Conservation (phyloP, 2,888 invertebrate genomes). For the Margaritifera margaritifera region DNA sequence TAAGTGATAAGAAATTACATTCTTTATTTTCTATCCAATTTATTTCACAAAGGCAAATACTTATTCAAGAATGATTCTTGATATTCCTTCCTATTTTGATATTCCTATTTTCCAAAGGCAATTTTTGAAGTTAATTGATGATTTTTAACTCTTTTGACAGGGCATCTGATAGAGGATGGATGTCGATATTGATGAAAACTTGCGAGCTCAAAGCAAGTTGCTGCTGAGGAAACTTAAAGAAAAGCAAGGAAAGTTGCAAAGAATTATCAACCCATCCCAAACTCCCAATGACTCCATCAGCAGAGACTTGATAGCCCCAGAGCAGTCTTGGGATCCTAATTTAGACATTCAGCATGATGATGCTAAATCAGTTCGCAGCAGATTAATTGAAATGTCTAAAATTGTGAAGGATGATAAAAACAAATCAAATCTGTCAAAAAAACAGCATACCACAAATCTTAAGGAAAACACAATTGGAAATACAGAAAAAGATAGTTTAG, state of each 20-base stretch:
- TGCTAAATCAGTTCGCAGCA: not conserved
- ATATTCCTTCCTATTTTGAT: not conserved
- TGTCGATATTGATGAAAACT: slow-evolving; percentile 42
- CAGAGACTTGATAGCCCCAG: not conserved
- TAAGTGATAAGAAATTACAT: too few relatives aligned
- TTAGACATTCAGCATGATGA: not conserved
- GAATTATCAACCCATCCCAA: slow-evolving; percentile 18
- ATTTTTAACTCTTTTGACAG: not conserved
- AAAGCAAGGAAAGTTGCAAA: slow-evolving; percentile 49
- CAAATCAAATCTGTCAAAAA: too few relatives aligned
- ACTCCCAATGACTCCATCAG: not conserved
- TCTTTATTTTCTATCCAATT: too few relatives aligned
- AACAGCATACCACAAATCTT: too few relatives aligned
- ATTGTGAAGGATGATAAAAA: too few relatives aligned
- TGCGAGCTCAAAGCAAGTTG: slow-evolving; percentile 50
- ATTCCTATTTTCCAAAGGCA: not conserved
- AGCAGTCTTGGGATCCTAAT: not conserved
- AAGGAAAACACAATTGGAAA: too few relatives aligned
- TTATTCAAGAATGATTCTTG: too few relatives aligned
- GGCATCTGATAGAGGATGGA: slow-evolving; percentile 8
- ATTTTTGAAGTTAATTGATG: slow-evolving; percentile 1
- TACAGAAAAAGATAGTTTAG: too few relatives aligned
- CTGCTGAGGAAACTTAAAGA: slow-evolving; percentile 52
- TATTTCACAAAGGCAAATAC: too few relatives aligned
- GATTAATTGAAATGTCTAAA: too few relatives aligned